Conservation (phyloP, 2,888 invertebrate species). For the Ennomos quercinarius region DNA sequence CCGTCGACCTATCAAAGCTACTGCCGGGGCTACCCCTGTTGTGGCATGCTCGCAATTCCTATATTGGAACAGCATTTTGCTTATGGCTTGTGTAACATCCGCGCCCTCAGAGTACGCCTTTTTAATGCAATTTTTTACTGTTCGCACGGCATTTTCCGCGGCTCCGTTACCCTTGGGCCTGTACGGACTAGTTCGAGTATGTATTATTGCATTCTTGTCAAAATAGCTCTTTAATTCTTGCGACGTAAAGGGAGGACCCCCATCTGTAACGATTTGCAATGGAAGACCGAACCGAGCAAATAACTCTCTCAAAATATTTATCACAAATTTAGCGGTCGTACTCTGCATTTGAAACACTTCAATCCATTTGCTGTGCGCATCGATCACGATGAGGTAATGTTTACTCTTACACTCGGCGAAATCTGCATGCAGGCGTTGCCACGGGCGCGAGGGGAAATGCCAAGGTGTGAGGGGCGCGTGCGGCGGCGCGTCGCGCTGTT, state of each 20-base stretch:
- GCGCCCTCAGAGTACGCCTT: neutral
- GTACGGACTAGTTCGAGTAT: neutral
- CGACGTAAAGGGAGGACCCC: neutral
- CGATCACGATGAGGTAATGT: neutral
- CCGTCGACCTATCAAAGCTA: constrained; percentile 36
- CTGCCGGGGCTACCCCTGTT: constrained; percentile 35
- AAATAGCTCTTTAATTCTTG: neutral
- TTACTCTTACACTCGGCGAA: neutral
- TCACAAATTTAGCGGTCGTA: neutral
- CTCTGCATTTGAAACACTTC: neutral
- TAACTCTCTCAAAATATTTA: neutral
- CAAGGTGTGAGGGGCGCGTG: too few species aligned
- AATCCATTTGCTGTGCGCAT: neutral
- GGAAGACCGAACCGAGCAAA: neutral
- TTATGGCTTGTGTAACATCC: neutral
- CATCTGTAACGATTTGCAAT: neutral
- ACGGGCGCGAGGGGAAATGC: neutral
- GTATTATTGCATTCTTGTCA: neutral
- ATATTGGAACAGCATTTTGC: constrained; percentile 9
- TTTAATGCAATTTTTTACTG: too few species aligned
- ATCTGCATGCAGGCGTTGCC: neutral
- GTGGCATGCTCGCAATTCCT: constrained; percentile 32
- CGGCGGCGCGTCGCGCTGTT: too few species aligned
- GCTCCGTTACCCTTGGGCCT: neutral
- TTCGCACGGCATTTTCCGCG: too few species aligned